A percentile compares a stretch with the other conserved stretches of the same genome.
Conservation (phyloP, 2,113 vertebrate genomes). For the Albula glossodonta region DNA sequence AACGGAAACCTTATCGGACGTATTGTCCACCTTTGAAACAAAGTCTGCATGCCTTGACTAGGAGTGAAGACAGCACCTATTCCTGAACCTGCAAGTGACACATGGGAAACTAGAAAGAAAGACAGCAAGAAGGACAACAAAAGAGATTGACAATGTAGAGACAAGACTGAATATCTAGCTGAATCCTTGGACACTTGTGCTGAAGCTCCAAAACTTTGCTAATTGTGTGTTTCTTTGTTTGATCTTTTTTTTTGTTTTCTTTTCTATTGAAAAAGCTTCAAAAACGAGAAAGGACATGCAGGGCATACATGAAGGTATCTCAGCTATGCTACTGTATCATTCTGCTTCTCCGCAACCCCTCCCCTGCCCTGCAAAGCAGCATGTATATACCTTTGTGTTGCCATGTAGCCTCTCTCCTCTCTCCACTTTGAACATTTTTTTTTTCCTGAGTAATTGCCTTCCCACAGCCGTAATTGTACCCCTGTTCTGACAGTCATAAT, state of each 20-base stretch:
- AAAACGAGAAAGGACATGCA: conserved; percentile 99
- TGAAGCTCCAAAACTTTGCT: conserved; percentile 49
- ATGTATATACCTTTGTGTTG: conserved; percentile 57
- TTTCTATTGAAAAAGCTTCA: conserved; percentile 89
- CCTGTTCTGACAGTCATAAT: conserved; percentile 33
- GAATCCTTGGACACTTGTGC: conserved; percentile 33
- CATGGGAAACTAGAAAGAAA: not conserved
- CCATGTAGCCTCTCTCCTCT: conserved; percentile 47
- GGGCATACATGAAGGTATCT: conserved; percentile 98
- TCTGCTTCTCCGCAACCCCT: conserved; percentile 74
- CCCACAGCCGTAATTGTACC: conserved; percentile 42
- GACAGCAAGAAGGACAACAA: not conserved
- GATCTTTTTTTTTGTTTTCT: conserved; percentile 69
- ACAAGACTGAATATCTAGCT: conserved; percentile 1
- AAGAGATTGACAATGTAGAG: conserved; percentile 4
- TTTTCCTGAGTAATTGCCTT: conserved; percentile 43
- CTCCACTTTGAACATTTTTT: conserved; percentile 51
- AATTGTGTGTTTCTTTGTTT: conserved; percentile 62
- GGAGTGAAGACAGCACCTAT: not conserved
- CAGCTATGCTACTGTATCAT: conserved; percentile 75
- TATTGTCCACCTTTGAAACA: conserved; percentile 1
- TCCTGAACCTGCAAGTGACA: not conserved
- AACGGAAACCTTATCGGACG: not conserved
- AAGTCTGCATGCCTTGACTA: conserved; percentile 32
- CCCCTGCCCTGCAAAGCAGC: conserved; percentile 75